Base-by-base conservation (phyloP, 2,797 vertebrate species). In the Enteromius fasciolatus region DNA sequence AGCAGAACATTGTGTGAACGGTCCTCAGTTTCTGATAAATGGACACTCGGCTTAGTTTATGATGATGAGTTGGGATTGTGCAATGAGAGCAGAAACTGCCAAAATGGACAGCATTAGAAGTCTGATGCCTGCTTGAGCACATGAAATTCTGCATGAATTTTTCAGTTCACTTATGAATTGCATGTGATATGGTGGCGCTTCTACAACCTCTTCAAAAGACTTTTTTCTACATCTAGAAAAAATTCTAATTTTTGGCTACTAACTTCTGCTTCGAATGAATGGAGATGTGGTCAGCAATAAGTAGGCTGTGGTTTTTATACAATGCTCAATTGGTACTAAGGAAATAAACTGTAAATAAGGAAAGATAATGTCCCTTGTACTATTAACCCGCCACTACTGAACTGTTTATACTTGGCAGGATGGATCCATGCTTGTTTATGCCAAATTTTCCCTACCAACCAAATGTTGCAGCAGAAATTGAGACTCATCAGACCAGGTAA, bases 41-140 rank as follows among this genome's bases (percentile, higher is more conserved):
- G 91, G 89, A 92, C 92, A 91, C 89, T 94, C 91, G 92, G 87
- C 90, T 91, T 88, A 86, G 89, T 92, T 94, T 94, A 94, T 94
- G 92, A 93, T 93, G 92, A 95, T 93, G 89, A 94, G 94, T 94
- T 90, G 90, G 92, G 90, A 92, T 92, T 94, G 92, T 87, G 83
- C 86, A 88, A 84, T 87, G 87, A 90, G 89, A 92, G 88, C 90
- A 80, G 89, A 89, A 87, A 48, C 88, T 86, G 86, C 87, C 86
- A 86, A 41, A 61, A 72, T 70, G 15, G 73, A 86, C 85, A 89
- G 86, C 92, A 91, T 92, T 90, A 92, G 90, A 85, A 92, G 93
- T 87, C 75, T 85, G 85, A 90, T 88, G 85, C 88, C 89, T 86
- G 82, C 87, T 86, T 83, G 86, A 76, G 87, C 81, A 63, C 85